Conservation (phyloP, 2,113 vertebrate genomes). For the Phyllostomus hastatus region DNA sequence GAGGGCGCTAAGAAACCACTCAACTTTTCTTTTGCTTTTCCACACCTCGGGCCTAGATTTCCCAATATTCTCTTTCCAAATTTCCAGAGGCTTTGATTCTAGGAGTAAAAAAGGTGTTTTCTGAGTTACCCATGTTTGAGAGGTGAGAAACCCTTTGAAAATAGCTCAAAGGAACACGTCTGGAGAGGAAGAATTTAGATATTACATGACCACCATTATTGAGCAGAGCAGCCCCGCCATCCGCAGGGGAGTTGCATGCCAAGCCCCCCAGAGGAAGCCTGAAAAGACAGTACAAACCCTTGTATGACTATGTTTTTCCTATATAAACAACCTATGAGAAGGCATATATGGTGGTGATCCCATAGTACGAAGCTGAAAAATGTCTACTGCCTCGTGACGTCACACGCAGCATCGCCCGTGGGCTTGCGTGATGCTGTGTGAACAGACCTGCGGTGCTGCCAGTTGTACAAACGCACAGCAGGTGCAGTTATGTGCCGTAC, state of each 20-base stretch:
- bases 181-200: neutral
- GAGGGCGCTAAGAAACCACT: neutral
- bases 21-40: neutral
- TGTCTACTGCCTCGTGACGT: too few relatives aligned
- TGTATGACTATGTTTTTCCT: neutral
- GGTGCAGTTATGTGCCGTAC: neutral
- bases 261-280: neutral
- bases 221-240: neutral
- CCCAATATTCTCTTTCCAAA: neutral
- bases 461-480: neutral
- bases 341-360: neutral
- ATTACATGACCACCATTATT: accelerated
- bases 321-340: neutral
- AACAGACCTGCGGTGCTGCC: neutral
- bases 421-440: neutral
- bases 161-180: neutral
- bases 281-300: neutral
- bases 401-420: neutral
- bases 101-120: neutral
- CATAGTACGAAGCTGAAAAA: neutral
- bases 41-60: too few relatives aligned
- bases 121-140: neutral
- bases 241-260: neutral
- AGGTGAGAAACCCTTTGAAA: neutral
- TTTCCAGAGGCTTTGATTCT: neutral